A percentile compares a stretch with the other conserved stretches of the same genome.
phyloP scores from a whole-genome alignment of 2,113 vertebrate species.

The Rhinolophus ferrumequinum region DNA sequence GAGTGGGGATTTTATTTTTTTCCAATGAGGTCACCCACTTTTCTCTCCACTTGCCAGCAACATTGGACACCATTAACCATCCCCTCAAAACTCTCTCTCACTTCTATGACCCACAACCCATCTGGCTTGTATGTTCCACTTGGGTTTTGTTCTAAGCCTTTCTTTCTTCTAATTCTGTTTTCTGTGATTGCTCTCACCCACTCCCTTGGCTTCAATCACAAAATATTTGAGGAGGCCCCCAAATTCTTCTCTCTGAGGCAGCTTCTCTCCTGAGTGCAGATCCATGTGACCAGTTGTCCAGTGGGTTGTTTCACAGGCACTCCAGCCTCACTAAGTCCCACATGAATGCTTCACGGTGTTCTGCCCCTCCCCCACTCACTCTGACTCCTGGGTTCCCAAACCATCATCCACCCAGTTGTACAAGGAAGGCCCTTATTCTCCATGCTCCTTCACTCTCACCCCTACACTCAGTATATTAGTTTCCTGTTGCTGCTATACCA shows the following conservation, averaged over 20 bases:
- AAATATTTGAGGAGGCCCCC: background rate
- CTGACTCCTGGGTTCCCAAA: background rate
- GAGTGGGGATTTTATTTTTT: background rate
- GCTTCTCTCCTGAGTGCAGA: background rate
- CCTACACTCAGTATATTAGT: background rate
- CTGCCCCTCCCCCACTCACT: no score
- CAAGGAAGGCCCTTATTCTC: background rate
- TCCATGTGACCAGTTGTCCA: background rate
- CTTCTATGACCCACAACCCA: background rate
- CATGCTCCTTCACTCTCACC: background rate
- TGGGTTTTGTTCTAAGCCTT: background rate
- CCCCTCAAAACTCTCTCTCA: background rate
- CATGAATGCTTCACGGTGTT: background rate
- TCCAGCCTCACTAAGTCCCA: background rate
- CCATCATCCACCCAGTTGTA: background rate
- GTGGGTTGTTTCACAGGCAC: background rate
- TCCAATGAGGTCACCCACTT: background rate
- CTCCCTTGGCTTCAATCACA: background rate
- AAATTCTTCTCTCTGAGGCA: background rate
- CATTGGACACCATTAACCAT: background rate
- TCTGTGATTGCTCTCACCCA: background rate
- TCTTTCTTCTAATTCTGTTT: background rate
- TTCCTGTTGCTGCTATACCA: background rate
- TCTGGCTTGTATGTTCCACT: background rate
- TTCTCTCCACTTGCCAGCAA: background rate